Evolutionary conservation across 2,888 invertebrate species (phyloP).

Genomic region (Sesia apiformis): DNA sequence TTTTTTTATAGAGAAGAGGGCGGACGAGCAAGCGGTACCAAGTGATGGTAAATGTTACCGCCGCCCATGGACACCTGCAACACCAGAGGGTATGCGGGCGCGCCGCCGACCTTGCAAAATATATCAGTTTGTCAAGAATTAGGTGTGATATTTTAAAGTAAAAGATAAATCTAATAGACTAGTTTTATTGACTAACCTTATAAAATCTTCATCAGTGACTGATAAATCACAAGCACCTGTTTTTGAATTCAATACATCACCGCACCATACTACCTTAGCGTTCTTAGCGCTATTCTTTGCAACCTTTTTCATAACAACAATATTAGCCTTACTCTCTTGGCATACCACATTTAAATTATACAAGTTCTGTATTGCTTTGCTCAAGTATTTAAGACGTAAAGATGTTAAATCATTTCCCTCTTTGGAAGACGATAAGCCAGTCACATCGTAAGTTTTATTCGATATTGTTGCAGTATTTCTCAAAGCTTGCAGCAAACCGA

Average conservation of each 20-base stretch:
- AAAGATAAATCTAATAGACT: too few relatives aligned
- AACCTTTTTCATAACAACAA: conserved; percentile 45
- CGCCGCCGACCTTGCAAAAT: too few relatives aligned
- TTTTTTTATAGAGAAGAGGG: too few relatives aligned
- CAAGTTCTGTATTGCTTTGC: conserved; percentile 37
- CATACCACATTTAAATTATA: conserved; percentile 20
- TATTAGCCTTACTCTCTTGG: conserved; percentile 6
- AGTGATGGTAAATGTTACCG: too few relatives aligned
- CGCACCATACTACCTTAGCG: conserved; percentile 59
- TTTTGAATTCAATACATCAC: conserved; percentile 74
- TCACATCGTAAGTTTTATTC: conserved; percentile 6
- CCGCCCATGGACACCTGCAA: too few relatives aligned
- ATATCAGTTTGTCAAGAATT: too few relatives aligned
- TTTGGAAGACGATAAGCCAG: conserved; percentile 18
- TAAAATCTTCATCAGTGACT: conserved; percentile 66
- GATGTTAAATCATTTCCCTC: conserved; percentile 26
- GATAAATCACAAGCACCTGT: conserved; percentile 67
- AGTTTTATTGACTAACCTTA: conserved; percentile 41
- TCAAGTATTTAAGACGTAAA: conserved; percentile 39
- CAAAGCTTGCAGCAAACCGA: conserved; percentile 32
- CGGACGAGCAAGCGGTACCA: too few relatives aligned
- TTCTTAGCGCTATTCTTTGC: conserved; percentile 5
- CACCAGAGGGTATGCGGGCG: too few relatives aligned
- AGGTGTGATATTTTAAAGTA: too few relatives aligned
- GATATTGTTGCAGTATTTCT: conserved; percentile 26